Percentiles rank a stretch among this genome's conserved stretches.
phyloP scores from a whole-genome alignment of 2,797 vertebrate genomes.

The Fringilla coelebs region DNA sequence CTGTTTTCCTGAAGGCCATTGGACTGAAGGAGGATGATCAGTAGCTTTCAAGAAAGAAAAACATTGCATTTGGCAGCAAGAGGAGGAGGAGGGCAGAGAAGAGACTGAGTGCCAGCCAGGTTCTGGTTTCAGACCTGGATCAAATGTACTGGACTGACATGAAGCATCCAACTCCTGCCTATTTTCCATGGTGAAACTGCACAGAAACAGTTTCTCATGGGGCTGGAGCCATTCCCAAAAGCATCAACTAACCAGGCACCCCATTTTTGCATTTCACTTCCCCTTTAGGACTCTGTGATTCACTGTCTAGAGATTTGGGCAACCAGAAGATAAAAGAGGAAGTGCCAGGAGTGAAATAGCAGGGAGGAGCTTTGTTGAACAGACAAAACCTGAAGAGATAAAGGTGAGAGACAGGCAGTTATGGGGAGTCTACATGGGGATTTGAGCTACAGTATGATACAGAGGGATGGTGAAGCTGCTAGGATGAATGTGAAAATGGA shows the following conservation, averaged over 20 bases:
- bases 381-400: background rate
- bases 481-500: background rate
- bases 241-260: background rate
- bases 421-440: background rate
- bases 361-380: background rate
- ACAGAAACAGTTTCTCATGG: background rate
- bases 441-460: background rate
- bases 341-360: background rate
- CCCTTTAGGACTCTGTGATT: background rate
- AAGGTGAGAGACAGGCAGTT: background rate
- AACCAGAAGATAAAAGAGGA: background rate
- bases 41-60: background rate
- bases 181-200: background rate
- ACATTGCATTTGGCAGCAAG: background rate
- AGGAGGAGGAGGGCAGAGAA: background rate
- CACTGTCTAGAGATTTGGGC: background rate
- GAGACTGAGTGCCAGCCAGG: background rate
- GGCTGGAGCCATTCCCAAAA: background rate
- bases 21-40: background rate
- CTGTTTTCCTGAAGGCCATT: background rate
- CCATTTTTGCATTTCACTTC: background rate
- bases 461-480: background rate
- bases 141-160: background rate
- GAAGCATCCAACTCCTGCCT: background rate
- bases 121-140: background rate